Percentiles rank a stretch among this genome's conserved stretches.
Evolutionary conservation across 2,888 invertebrate species (phyloP).

Genomic region (Latheticus oryzae): DNA sequence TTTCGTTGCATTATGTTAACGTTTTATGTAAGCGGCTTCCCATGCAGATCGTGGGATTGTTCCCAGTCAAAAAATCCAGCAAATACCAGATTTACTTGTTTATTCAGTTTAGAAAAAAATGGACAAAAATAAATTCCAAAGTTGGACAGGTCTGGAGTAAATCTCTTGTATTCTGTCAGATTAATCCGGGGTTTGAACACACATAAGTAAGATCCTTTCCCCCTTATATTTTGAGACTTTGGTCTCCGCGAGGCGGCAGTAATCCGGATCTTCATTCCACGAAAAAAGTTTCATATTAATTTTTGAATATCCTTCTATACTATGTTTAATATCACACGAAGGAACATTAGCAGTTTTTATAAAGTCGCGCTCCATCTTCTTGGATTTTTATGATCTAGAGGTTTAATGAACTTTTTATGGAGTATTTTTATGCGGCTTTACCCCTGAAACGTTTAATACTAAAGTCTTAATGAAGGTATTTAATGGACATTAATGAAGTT

Average conservation of each 20-base stretch:
- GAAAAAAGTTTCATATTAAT: constrained; percentile 40
- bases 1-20: background rate
- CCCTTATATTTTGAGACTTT: constrained; percentile 28
- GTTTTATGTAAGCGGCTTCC: constrained; percentile 4
- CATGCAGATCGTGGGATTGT: constrained; percentile 1
- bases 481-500: constrained; percentile 35
- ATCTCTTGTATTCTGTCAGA: constrained; percentile 38
- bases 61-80: constrained; percentile 1
- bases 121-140: constrained; percentile 33
- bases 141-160: constrained; percentile 35
- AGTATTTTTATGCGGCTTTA: constrained; percentile 30
- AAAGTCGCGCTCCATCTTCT: constrained; percentile 25
- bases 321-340: constrained; percentile 35
- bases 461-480: constrained; percentile 35
- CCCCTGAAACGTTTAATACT: constrained; percentile 37
- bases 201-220: constrained; percentile 32
- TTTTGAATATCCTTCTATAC: constrained; percentile 34
- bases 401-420: constrained; percentile 43
- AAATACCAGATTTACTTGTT: constrained; percentile 4
- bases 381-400: constrained; percentile 38
- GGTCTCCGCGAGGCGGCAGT: constrained; percentile 31
- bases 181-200: constrained; percentile 38
- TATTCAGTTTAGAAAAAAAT: constrained; percentile 17
- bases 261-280: constrained; percentile 40
- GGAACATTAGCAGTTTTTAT: constrained; percentile 28